Conservation (phyloP, 2,113 vertebrate species). For the Sturnus vulgaris region DNA sequence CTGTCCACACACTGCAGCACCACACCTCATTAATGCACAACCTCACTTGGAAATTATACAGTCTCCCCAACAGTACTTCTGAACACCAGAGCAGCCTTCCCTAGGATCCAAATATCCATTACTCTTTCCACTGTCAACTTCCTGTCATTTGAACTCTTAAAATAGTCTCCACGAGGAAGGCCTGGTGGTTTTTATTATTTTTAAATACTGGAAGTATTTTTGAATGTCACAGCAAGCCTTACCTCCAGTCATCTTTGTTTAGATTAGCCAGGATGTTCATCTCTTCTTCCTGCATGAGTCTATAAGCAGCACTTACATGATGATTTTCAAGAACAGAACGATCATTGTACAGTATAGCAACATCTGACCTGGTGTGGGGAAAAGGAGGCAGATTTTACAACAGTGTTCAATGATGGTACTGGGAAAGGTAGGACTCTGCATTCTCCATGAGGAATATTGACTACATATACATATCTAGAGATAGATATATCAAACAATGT, state of each 20-base stretch:
- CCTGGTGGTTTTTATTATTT: neutral
- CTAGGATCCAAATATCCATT: neutral
- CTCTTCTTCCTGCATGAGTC: constrained; percentile 96
- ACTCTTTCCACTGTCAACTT: neutral
- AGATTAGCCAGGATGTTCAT: constrained; percentile 96
- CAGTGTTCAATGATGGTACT: neutral
- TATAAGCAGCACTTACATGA: constrained; percentile 96
- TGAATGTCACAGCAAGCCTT: constrained; percentile 18
- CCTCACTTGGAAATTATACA: neutral
- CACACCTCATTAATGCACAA: neutral
- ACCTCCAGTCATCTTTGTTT: constrained; percentile 98
- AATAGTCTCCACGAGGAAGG: neutral
- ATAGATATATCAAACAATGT: neutral
- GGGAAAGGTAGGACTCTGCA: neutral
- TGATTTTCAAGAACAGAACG: constrained; percentile 97
- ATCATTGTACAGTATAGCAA: constrained; percentile 95
- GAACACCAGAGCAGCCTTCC: neutral
- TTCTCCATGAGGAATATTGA: neutral
- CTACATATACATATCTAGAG: neutral
- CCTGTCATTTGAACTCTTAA: neutral
- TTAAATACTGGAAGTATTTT: neutral
- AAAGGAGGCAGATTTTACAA: neutral
- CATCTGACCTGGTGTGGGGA: constrained; percentile 85
- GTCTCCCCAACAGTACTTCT: neutral
- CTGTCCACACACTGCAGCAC: neutral